Evolutionary conservation across 2,888 invertebrate species (phyloP), one percentile per base, ranked within the genome.

Genomic region (Sipha maydis): DNA sequence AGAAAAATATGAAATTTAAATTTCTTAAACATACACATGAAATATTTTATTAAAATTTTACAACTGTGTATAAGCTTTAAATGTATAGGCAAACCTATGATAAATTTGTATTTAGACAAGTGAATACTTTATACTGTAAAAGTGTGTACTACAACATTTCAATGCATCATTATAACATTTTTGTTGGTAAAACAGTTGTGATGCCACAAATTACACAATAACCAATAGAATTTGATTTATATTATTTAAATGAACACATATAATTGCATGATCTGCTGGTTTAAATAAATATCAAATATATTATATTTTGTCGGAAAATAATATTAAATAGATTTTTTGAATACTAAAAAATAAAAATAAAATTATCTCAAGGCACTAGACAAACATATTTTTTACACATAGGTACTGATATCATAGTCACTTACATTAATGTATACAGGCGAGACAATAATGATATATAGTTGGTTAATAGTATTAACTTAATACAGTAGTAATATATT

Each of bases 281-380:
- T 83, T 38, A 38, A 83, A 83, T 73, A 75, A 85, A 78, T 85
- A 69, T 78, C 48, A 69, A 75, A 31, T 84, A 76, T 85, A 85
- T 69, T 85, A 78, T 21, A 80, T 25, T 56, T 76, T 2, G 54
- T 78, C n/a, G 31, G 78, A 88, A 88, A 82, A 82, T 31, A 73
- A 75, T 56, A 88, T 76, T 82, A 80, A 88, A 82, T 82, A 88
- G n/a, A 88, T 75, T 25, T 25, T 88, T 88, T 88, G 41, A 88
- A 82, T 75, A 61, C 31, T 88, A 80, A 88, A 82, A 48, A 88
- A 34, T 48, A 76, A 67, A 67, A 85, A 71, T 38, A 75, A 75
- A 61, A 82, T 82, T 82, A 88, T 88, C 73, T 88, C 76, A 88
- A 88, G 88, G 82, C 88, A 88, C 88, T 82, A 75, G 67, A 88